These are phyloP conservation scores for Spodoptera litura DNA, from an alignment of 1,140 invertebrate species.

Conservation along the genomic window DNA sequence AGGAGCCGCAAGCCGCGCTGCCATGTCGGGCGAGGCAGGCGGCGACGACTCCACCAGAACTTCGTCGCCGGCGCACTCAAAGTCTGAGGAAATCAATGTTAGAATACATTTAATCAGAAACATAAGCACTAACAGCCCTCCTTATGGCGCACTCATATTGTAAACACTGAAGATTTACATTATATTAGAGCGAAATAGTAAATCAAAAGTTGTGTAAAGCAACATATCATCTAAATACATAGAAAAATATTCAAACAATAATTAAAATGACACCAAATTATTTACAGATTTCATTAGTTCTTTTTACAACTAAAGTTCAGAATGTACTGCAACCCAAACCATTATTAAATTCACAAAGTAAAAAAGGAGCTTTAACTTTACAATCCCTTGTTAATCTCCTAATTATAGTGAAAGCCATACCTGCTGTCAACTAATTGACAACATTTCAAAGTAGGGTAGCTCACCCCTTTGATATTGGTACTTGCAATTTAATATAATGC, in stretches of 20 bases:
- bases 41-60: slow-evolving; percentile 83
- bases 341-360: no score
- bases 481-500: slow-evolving; percentile 39
- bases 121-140: no score
- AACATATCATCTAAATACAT: no score
- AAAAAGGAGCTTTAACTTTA: neutral
- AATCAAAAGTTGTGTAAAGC: no score
- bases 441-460: slow-evolving; percentile 39
- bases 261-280: no score
- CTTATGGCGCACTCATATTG: no score
- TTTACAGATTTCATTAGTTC: no score
- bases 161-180: no score
- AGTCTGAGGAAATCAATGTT: slow-evolving; percentile 55
- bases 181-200: no score
- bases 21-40: slow-evolving; percentile 78
- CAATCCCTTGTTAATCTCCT: slow-evolving; percentile 1
- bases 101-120: neutral
- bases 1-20: slow-evolving; percentile 78
- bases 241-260: no score
- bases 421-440: slow-evolving; percentile 35
- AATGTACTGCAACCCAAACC: no score
- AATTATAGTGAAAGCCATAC: slow-evolving; percentile 41
- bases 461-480: slow-evolving; percentile 27
- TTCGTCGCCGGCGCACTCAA: slow-evolving; percentile 85
- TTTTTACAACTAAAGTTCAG: no score